Base-by-base conservation (phyloP, 1,140 invertebrate species). In the Zaprionus taronus region DNA sequence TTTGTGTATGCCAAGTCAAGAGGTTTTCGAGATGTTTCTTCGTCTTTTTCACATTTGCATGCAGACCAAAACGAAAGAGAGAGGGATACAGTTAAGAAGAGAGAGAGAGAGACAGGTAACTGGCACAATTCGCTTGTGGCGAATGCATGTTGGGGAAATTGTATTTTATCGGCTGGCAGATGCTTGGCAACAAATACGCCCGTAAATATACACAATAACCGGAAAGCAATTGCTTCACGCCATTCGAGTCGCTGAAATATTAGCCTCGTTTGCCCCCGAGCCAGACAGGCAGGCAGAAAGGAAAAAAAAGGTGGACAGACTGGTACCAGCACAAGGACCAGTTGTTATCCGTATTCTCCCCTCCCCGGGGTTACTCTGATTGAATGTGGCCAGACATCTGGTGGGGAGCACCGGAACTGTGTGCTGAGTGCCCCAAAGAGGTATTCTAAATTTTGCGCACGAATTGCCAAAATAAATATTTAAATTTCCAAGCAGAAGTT, bases 191-290 rank as follows among this genome's bases (percentile, higher is more conserved):
- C 53, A 66, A 66, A 69, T 68, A 80, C 62, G 75, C 61, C 81
- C 71, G 81, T 71, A 87, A 87, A 87, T 79, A 86, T 68, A 77
- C 74, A 75, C 72, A 78, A 63, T 69, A 89, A 72, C 71, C 78
- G 84, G 74, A 87, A 84, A 79, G 84, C 84, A 87, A 87, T 87
- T 84, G 81, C 84, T 84, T 84, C 78, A 76, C 71, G 75, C 74
- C 80, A 77, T 83, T 82, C 77, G 80, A 80, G 71, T 68, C 78
- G 68, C 78, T 87, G 84, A 87, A 89, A 89, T 87, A 87, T 89
- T 87, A 84, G 84, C 84, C 78, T 87, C 74, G 74, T 89, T 89
- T 89, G 73, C 66, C 68, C 22, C 60, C 20, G 15, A 67, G 65
- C 60, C 70, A 38, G 68, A 26, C 38, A 24, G 17, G 28, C 11